Conservation (phyloP, 37 sponge, comb jelly and placozoan species). For the Tethya wilhelma region DNA sequence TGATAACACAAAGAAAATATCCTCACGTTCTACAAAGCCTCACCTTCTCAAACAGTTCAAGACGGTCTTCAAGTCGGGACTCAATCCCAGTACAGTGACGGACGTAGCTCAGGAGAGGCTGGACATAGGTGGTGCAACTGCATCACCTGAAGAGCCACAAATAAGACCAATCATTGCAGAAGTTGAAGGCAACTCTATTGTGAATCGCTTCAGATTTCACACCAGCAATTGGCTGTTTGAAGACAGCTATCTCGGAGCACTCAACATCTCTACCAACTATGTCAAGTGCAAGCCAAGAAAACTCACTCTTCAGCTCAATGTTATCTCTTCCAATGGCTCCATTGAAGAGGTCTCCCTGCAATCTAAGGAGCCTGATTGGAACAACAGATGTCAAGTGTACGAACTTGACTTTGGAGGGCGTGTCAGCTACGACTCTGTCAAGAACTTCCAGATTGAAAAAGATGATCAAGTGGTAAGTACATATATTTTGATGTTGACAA, state of each 20-base stretch:
- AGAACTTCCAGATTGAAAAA: conserved; percentile 58
- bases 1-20: no score
- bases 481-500: no score
- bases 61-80: neutral
- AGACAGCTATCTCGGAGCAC: conserved; percentile 17
- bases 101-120: neutral
- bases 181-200: conserved; percentile 4
- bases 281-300: conserved; percentile 37
- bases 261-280: conserved; percentile 32
- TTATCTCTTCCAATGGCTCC: neutral
- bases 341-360: neutral
- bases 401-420: conserved; percentile 63
- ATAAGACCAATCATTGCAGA: conserved; percentile 16
- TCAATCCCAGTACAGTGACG: neutral
- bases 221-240: neutral
- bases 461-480: conserved; percentile 49
- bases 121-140: no score
- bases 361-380: conserved; percentile 58
- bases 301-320: neutral
- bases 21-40: no score
- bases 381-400: conserved; percentile 12
- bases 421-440: conserved; percentile 49
- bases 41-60: neutral
- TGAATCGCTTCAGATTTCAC: neutral
- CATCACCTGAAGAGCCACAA: no score